Conservation (phyloP, 2,888 invertebrate genomes). For the Sphinx pinastri region DNA sequence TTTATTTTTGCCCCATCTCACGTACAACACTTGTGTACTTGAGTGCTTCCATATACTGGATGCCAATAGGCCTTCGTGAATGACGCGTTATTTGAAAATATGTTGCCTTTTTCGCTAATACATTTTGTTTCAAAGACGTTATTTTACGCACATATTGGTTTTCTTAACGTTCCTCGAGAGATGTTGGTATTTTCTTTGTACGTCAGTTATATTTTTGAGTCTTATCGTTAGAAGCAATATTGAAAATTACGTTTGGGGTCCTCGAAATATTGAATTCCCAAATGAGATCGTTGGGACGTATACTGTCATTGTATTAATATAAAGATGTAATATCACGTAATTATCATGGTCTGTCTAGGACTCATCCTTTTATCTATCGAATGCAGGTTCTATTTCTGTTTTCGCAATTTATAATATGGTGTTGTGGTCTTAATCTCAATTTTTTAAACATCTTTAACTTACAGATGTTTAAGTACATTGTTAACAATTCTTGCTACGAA, state of each 20-base stretch:
- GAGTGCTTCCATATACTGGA: slow-evolving; percentile 39
- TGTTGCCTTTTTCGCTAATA: slow-evolving; percentile 25
- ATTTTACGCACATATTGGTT: slow-evolving; percentile 22
- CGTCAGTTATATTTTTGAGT: not conserved
- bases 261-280: too few species aligned
- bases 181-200: slow-evolving; percentile 33
- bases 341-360: too few species aligned
- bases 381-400: too few species aligned
- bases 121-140: slow-evolving; percentile 22
- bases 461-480: too few species aligned
- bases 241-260: not conserved
- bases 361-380: too few species aligned
- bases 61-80: slow-evolving; percentile 36
- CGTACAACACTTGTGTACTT: slow-evolving; percentile 42
- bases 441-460: too few species aligned
- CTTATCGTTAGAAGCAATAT: not conserved
- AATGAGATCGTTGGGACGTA: too few species aligned
- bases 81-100: slow-evolving; percentile 30
- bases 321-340: too few species aligned
- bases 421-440: too few species aligned
- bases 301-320: too few species aligned
- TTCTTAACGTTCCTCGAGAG: slow-evolving; percentile 24
- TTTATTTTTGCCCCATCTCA: slow-evolving; percentile 45
- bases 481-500: too few species aligned
- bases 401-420: too few species aligned